These are phyloP conservation scores for Amblyornis subalaris DNA, from an alignment of 2,113 vertebrate genomes.

Conservation along the genomic window DNA sequence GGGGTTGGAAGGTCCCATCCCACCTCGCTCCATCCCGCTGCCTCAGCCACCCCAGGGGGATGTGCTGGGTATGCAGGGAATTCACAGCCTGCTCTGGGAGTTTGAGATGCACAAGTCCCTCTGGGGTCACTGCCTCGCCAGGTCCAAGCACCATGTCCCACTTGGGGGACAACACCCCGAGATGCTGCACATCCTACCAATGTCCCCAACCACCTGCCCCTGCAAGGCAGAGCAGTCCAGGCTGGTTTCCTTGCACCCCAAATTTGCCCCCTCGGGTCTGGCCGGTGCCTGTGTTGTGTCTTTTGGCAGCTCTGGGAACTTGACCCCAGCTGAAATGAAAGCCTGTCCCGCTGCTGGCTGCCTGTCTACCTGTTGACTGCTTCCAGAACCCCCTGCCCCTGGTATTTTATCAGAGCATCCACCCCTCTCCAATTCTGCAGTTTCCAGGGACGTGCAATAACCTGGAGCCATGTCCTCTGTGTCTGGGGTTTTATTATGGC, in stretches of 20 bases:
- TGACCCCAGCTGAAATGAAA: conserved; percentile 36
- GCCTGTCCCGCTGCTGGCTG: not conserved
- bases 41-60: not conserved
- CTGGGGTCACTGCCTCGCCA: not conserved
- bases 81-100: not conserved
- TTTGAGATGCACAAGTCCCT: not conserved
- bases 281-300: not conserved
- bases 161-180: fast-evolving
- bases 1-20: not conserved
- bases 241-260: not conserved
- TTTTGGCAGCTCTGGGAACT: conserved; percentile 5
- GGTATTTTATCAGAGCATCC: conserved; percentile 21
- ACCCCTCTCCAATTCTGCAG: not conserved
- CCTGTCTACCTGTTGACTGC: conserved; percentile 46
- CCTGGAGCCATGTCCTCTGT: not conserved
- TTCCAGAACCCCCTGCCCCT: conserved; percentile 31
- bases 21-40: fast-evolving
- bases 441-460: conserved; percentile 41
- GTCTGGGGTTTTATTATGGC: conserved; percentile 49
- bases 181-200: fast-evolving
- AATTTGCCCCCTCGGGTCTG: not conserved
- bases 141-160: fast-evolving
- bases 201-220: not conserved
- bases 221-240: not conserved
- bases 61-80: not conserved